Evolutionary conservation across 1,140 invertebrate genomes (phyloP).

Genomic region (Apis florea): DNA sequence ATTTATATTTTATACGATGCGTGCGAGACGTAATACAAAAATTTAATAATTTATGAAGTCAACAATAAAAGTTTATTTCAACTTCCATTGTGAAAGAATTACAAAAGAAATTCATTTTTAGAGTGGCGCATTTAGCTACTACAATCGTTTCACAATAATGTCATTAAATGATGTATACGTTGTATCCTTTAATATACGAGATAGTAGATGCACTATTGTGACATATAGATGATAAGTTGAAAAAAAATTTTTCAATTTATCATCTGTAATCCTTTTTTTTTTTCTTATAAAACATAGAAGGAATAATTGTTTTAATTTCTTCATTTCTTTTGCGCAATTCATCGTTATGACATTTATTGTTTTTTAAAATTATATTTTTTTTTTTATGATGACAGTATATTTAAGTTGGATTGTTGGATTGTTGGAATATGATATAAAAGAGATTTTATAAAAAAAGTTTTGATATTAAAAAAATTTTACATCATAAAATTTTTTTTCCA

Average conservation of each 20-base stretch:
- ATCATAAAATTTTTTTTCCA: no score
- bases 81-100: background rate
- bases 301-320: background rate
- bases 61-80: background rate
- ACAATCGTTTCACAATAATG: background rate
- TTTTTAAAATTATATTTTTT: background rate
- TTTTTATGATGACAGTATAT: no score
- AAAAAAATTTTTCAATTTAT: background rate
- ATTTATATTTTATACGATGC: background rate
- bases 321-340: background rate
- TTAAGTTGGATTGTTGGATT: no score
- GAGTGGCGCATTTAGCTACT: background rate
- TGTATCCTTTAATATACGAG: constrained; percentile 2
- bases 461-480: no score
- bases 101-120: constrained; percentile 19
- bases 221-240: background rate
- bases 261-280: background rate
- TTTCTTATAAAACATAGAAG: background rate
- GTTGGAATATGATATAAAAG: no score
- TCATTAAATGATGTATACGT: background rate
- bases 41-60: background rate
- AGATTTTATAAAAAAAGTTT: no score
- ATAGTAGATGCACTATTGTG: background rate
- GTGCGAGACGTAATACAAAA: background rate
- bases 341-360: background rate